phyloP scores from a whole-genome alignment of 2,113 vertebrate species.

The Menidia beryllina region DNA sequence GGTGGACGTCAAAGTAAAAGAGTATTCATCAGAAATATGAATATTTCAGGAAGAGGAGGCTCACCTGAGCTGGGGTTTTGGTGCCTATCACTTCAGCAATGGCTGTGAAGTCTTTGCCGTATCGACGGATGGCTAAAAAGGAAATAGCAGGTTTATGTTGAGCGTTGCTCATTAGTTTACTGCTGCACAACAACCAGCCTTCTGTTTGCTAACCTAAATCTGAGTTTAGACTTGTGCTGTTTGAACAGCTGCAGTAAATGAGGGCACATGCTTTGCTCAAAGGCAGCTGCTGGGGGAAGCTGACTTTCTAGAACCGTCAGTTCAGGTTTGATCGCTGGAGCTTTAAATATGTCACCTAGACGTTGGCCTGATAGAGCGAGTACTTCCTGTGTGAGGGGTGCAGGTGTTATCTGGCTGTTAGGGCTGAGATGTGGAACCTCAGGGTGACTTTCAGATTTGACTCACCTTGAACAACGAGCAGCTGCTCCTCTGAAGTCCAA shows the following conservation, averaged over 20 bases:
- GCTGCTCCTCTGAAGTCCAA: conserved; percentile 89
- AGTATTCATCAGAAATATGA: not conserved
- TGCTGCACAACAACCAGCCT: not conserved
- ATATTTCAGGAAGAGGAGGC: conserved; percentile 27
- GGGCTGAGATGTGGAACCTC: conserved; percentile 15
- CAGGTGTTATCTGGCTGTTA: conserved; percentile 19
- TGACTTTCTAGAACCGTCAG: too few relatives aligned
- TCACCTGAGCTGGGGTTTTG: conserved; percentile 90
- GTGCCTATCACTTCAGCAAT: conserved; percentile 92
- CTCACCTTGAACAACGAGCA: conserved; percentile 79
- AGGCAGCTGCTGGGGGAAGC: too few relatives aligned
- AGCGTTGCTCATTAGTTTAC: too few relatives aligned
- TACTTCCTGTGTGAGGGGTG: conserved; percentile 12
- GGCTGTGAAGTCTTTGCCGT: conserved; percentile 89
- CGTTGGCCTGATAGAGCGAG: too few relatives aligned
- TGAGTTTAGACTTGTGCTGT: conserved; percentile 2
- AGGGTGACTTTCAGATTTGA: conserved; percentile 7
- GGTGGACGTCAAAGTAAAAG: conserved; percentile 15
- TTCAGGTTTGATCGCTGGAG: too few relatives aligned
- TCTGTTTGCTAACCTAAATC: conserved; percentile 26
- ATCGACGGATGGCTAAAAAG: conserved; percentile 86
- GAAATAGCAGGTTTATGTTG: not conserved
- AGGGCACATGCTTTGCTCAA: too few relatives aligned
- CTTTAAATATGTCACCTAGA: too few relatives aligned
- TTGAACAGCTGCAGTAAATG: conserved; percentile 7